Evolutionary conservation across 2,113 vertebrate species (phyloP), one percentile per base, ranked within the genome.

Genomic region (Ranitomeya imitator): DNA sequence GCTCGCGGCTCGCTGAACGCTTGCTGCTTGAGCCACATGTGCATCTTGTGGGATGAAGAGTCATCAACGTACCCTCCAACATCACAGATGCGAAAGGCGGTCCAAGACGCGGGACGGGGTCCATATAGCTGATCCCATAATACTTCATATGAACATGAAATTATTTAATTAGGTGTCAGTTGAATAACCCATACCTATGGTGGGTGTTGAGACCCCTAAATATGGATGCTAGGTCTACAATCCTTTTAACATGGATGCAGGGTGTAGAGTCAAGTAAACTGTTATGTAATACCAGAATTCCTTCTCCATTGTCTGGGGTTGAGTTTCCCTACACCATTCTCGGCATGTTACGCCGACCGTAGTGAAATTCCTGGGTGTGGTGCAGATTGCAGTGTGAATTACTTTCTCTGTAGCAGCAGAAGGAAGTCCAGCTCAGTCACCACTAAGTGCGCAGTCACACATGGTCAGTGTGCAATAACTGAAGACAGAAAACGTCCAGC

Each of bases 1-100:
- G 61, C 85, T 69, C 37, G 5, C n/a, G 5, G 85, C 74, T 59
- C 6, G 18, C 19, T 78, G 77, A 86, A 67, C 74, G 21, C 74
- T 31, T 55, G 23, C 12, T 54, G 31, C 60, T 21, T 21, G 8
- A 83, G 81, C 79, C 14, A 73, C 65, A 55, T 21, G 51, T 23
- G 14, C 6, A 12, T 85, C n/a, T 63, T n/a, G 59, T 26, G 5
- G 26, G 84, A 7, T 60, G 37, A 52, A 60, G n/a, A 6, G 19
- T 71, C 31, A 86, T 15, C 7, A 1, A 37, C 16, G 9, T 74
- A 37, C 26, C 69, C 26, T 73, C 8, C 69, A 37, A 37, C 69
- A 26, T 31, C 69, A 69, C 11, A 69, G 67, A 69, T 11, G 23
- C 26, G n/a, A 26, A 69, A 6, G 1, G 4, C 13, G 23, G 11